Evolutionary conservation across 2,113 vertebrate genomes (phyloP).

Genomic region (Spea bombifrons): DNA sequence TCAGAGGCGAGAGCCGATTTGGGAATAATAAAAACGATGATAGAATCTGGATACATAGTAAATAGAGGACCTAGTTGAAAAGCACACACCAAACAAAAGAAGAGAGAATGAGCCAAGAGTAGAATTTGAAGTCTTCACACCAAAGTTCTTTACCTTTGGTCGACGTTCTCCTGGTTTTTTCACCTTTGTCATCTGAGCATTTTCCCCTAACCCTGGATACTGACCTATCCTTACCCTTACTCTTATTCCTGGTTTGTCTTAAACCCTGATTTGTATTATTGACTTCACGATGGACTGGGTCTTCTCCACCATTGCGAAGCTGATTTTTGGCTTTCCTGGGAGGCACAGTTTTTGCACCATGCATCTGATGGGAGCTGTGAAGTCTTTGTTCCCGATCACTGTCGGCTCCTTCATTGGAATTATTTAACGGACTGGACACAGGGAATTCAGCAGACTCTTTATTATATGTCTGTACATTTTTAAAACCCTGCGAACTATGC

Average conservation of each 20-base stretch:
- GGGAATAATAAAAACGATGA: background rate
- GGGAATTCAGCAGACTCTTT: constrained; percentile 35
- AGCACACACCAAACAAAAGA: background rate
- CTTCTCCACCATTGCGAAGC: constrained; percentile 53
- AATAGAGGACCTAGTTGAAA: background rate
- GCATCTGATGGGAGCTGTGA: constrained; percentile 1
- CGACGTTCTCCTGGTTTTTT: constrained; percentile 59
- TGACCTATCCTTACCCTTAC: constrained; percentile 33
- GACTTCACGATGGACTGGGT: background rate
- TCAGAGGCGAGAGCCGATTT: background rate
- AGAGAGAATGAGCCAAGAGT: background rate
- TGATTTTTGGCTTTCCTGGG: constrained; percentile 53
- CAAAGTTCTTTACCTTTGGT: constrained; percentile 69
- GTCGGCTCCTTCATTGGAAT: constrained; percentile 50
- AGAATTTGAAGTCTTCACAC: constrained; percentile 40
- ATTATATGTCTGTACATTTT: constrained; percentile 51
- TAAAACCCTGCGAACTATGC: background rate
- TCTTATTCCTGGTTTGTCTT: constrained; percentile 28
- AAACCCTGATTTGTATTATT: background rate
- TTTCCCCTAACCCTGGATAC: constrained; percentile 45
- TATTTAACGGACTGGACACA: constrained; percentile 10
- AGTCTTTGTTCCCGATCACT: constrained; percentile 47
- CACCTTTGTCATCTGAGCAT: constrained; percentile 37
- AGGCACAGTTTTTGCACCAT: constrained; percentile 40
- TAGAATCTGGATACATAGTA: background rate